Evolutionary conservation across 2,797 vertebrate genomes (phyloP).

Genomic region (Valencia hispanica): DNA sequence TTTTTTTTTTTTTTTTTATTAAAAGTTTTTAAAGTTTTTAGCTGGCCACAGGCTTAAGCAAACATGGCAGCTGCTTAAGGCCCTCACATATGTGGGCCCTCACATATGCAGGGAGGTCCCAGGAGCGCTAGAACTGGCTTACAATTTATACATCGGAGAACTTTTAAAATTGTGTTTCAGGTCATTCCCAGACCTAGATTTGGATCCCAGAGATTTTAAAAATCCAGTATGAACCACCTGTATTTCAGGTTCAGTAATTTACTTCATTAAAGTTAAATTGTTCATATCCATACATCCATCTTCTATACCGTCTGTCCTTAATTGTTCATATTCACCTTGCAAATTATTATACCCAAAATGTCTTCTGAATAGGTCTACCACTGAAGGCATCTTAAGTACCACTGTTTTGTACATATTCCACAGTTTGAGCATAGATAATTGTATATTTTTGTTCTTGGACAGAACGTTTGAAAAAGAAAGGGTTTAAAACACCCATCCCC

Average conservation of each 20-base stretch:
- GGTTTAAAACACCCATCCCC: slow-evolving; percentile 9
- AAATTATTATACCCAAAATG: neutral
- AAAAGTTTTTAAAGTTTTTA: neutral
- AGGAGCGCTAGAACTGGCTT: neutral
- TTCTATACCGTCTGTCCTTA: too few relatives aligned
- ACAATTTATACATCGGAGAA: neutral
- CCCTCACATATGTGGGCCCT: too few relatives aligned
- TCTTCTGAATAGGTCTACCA: neutral
- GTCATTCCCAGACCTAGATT: neutral
- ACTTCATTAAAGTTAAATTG: neutral
- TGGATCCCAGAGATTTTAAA: neutral
- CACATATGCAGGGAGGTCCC: too few relatives aligned
- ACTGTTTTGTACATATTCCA: neutral
- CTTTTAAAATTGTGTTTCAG: neutral
- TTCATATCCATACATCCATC: neutral
- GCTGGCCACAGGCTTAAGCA: neutral
- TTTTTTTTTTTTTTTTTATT: too few relatives aligned
- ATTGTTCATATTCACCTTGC: neutral
- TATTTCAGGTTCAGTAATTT: too few relatives aligned
- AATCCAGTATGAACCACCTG: too few relatives aligned
- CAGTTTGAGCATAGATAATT: neutral
- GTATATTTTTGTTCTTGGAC: neutral
- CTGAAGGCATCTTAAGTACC: too few relatives aligned
- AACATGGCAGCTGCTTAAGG: neutral
- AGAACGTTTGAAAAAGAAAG: neutral